Percentiles rank a stretch among this genome's conserved stretches.
Conservation (phyloP, 1,140 invertebrate species). For the Metopolophium dirhodum region DNA sequence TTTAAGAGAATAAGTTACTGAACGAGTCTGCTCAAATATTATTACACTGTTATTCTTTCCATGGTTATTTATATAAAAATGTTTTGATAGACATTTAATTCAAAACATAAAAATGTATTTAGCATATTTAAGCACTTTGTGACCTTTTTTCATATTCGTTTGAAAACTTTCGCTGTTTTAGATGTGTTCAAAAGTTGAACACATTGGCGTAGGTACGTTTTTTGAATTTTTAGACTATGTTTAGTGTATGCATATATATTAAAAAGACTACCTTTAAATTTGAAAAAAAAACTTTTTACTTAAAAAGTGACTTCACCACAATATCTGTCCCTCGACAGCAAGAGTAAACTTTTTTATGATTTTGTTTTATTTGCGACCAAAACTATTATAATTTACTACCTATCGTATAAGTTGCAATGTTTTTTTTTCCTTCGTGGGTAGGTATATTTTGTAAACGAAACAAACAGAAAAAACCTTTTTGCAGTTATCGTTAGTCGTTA, state of each 20-base stretch:
- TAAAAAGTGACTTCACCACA: background rate
- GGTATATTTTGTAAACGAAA: background rate
- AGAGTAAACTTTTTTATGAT: constrained; percentile 37
- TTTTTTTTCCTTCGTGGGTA: background rate
- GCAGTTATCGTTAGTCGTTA: background rate
- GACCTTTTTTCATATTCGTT: constrained; percentile 29
- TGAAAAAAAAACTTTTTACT: constrained; percentile 18
- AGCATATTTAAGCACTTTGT: constrained; percentile 37
- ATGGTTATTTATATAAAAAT: background rate
- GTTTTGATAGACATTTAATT: constrained; percentile 40
- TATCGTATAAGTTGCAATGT: background rate
- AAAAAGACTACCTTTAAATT: constrained; percentile 18
- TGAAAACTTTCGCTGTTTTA: constrained; percentile 39
- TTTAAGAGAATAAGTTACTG: background rate
- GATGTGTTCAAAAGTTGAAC: constrained; percentile 23
- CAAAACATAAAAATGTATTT: constrained; percentile 39
- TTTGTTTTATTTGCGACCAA: constrained; percentile 16
- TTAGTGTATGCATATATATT: background rate
- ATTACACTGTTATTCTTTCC: background rate
- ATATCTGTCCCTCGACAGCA: background rate
- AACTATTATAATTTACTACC: constrained; percentile 42
- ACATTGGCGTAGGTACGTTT: background rate
- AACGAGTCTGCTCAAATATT: background rate
- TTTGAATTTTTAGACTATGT: constrained; percentile 4
- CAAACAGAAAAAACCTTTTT: background rate